phyloP scores from a whole-genome alignment of 2,888 invertebrate genomes.

The Netelia melanura region DNA sequence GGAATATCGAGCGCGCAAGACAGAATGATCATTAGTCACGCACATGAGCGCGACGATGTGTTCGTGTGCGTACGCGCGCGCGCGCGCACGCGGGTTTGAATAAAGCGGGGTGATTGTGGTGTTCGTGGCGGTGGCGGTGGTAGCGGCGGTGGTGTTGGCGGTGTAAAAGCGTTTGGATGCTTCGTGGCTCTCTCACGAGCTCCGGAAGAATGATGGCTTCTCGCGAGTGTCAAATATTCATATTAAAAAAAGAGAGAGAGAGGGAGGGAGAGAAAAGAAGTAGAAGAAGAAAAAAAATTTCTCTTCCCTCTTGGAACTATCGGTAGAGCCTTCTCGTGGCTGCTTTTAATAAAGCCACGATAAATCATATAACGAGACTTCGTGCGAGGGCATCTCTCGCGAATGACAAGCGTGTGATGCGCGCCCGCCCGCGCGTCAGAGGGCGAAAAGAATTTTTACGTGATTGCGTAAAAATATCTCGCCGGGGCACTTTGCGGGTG shows the following conservation, averaged over 20 bases:
- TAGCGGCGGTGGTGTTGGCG: slow-evolving; percentile 38
- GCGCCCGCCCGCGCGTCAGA: slow-evolving; percentile 13
- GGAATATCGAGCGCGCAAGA: slow-evolving; percentile 69
- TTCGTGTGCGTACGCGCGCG: background rate
- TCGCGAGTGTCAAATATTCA: slow-evolving; percentile 68
- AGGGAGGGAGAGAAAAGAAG: slow-evolving; percentile 15
- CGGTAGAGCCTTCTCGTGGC: slow-evolving; percentile 21
- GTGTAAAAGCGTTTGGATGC: slow-evolving; percentile 70
- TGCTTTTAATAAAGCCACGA: slow-evolving; percentile 66
- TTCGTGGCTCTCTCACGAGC: slow-evolving; percentile 61
- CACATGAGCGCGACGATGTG: slow-evolving; percentile 46
- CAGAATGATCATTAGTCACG: slow-evolving; percentile 70
- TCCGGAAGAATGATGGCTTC: slow-evolving; percentile 65
- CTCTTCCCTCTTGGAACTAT: slow-evolving; percentile 49
- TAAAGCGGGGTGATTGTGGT: slow-evolving; percentile 36
- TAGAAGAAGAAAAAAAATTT: slow-evolving; percentile 34
- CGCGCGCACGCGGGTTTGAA: slow-evolving; percentile 8
- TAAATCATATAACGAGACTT: slow-evolving; percentile 62
- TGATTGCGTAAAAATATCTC: slow-evolving; percentile 63
- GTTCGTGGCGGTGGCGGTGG: slow-evolving; percentile 40
- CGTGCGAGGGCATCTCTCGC: slow-evolving; percentile 48
- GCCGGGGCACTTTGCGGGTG: background rate
- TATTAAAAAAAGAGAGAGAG: slow-evolving; percentile 46
- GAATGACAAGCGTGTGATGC: slow-evolving; percentile 56
- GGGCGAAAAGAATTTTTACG: slow-evolving; percentile 61